Evolutionary conservation across 1,140 invertebrate species (phyloP).

Genomic region (Onthophagus taurus): DNA sequence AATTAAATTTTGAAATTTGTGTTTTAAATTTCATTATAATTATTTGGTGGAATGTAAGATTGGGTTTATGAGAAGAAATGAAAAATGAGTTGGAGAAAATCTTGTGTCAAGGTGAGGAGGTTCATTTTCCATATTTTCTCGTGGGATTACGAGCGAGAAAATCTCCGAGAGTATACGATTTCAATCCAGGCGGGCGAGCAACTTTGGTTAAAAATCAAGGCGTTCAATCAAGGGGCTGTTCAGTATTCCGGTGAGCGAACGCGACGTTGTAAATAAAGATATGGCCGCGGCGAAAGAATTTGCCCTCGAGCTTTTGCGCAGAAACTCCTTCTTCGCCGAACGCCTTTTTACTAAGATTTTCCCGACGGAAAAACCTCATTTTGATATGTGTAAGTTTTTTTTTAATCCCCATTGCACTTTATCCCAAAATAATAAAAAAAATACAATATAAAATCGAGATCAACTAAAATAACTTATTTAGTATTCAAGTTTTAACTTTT

Average conservation of each 20-base stretch:
- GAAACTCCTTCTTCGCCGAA: too few species aligned
- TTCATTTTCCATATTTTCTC: neutral
- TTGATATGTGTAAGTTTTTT: too few species aligned
- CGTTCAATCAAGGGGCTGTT: slow-evolving; percentile 33
- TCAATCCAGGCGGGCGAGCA: slow-evolving; percentile 27
- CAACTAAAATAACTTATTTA: too few species aligned
- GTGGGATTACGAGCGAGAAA: slow-evolving; percentile 18
- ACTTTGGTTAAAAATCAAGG: slow-evolving; percentile 35
- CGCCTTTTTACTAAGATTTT: too few species aligned
- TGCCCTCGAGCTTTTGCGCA: slow-evolving; percentile 4
- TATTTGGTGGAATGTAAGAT: too few species aligned
- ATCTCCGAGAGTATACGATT: slow-evolving; percentile 29
- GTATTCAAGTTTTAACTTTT: too few species aligned
- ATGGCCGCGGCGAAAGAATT: slow-evolving; percentile 25
- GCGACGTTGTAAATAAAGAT: slow-evolving; percentile 35
- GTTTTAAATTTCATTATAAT: neutral
- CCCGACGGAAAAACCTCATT: too few species aligned
- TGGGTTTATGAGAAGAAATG: too few species aligned
- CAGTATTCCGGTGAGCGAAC: slow-evolving; percentile 28
- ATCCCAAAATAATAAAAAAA: too few species aligned
- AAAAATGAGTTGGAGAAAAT: neutral
- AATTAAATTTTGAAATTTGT: neutral
- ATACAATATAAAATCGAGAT: too few species aligned
- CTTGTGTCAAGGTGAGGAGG: neutral
- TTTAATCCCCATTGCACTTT: too few species aligned